Evolutionary conservation across 2,888 invertebrate species (phyloP).

Genomic region (Melieria crassipennis): DNA sequence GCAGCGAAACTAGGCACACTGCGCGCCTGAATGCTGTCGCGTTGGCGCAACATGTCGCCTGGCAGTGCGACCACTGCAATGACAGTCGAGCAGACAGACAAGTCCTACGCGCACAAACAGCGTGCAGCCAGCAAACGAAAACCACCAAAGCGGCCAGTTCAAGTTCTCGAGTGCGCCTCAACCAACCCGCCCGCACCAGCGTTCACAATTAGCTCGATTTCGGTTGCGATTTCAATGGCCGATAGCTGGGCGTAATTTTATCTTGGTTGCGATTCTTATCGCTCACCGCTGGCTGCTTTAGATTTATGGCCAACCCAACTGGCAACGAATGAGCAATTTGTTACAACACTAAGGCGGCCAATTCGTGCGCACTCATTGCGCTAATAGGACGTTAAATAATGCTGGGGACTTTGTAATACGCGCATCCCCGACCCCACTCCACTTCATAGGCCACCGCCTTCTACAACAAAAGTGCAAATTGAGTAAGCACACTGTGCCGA

Average conservation of each 20-base stretch:
- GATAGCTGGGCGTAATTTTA: conserved; percentile 38
- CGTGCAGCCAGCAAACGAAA: not conserved
- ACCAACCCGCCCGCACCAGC: conserved; percentile 12
- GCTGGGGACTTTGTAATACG: too few relatives aligned
- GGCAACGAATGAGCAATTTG: too few relatives aligned
- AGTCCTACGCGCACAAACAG: not conserved
- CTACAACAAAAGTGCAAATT: too few relatives aligned
- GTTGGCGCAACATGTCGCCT: not conserved
- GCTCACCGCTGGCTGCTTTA: not conserved
- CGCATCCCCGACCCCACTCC: too few relatives aligned
- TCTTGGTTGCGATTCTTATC: conserved; percentile 37
- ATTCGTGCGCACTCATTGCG: too few relatives aligned
- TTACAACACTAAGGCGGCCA: too few relatives aligned
- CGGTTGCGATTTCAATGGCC: conserved; percentile 21
- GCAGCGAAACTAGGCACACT: not conserved
- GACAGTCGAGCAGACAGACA: not conserved
- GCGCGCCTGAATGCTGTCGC: not conserved
- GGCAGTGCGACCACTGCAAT: not conserved
- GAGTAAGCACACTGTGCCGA: too few relatives aligned
- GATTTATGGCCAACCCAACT: too few relatives aligned
- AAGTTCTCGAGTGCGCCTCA: not conserved
- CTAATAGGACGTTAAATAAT: too few relatives aligned
- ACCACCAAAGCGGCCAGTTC: not conserved
- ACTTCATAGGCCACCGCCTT: too few relatives aligned
- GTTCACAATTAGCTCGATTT: not conserved